Evolutionary conservation across 2,113 vertebrate species (phyloP), one percentile per base, ranked within the genome.

Genomic region (Nothoprocta perdicaria): DNA sequence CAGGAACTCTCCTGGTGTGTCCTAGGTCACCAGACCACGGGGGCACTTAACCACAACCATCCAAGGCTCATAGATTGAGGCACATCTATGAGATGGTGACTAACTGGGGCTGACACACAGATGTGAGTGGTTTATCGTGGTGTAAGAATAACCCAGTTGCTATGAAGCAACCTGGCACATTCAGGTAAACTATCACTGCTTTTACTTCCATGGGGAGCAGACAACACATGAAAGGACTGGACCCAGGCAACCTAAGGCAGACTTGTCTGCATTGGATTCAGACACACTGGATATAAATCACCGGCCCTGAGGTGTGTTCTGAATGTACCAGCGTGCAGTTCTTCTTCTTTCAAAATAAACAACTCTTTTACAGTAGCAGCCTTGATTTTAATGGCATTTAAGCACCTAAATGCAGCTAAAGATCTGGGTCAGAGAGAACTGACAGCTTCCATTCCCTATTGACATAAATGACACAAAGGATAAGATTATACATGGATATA

Each of bases 381-480:
- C 88, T 43, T 74, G 73, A 86, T 91, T 95, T 91, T 68, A 86
- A 86, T 35, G 62, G 23, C 58, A 83, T 91, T 91, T 83, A 92
- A 92, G 66, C 48, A 86, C 73, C 68, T 80, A 77, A 83, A 84
- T 16, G 9, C 55, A 80, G 71, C 72, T 83, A 77, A 83, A 90
- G 65, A 94, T 65, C 61, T 55, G 31, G 22, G 33, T 69, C 69
- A 83, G 68, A 58, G 9, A 85, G 33, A 88, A 88, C 50, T 60
- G 72, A 80, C 63, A 92, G 72, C 31, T 89, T 87, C 79, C 73
- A 69, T 35, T 87, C 79, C 76, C 60, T 89, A 74, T 3, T 80
- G 82, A 83, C 50, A 63, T 43, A 77, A 55, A 73, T 67, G 75
- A 73, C 86, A 84, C 62, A 71, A 84, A 87, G 31, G 71, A 89